Evolutionary conservation across 1,140 invertebrate genomes (phyloP), one percentile per base, ranked within the genome.

Genomic region (Papilio dardanus): DNA sequence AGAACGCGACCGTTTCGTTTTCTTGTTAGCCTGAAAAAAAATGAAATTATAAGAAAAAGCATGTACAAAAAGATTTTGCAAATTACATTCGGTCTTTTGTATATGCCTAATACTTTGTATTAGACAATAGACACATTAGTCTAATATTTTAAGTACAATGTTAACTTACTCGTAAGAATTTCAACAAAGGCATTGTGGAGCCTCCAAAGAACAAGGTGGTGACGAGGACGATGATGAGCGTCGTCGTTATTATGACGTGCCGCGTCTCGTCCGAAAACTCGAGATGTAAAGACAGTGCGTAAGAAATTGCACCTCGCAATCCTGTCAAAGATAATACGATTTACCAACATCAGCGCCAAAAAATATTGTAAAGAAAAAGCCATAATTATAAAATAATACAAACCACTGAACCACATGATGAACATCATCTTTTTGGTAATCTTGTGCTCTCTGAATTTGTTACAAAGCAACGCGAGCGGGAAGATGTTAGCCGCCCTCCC

Each of bases 401-500:
- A 90, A 95, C 97, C 97, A 92, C 98, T 99, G 87, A 99, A 99
- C 99, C 99, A 99, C 99, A 99, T 99, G 65, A 99, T 99, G 86
- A 99, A 99, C 96, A 99, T 99, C 97, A 99, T 99, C 93, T 98
- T 99, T 85, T 96, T 97, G 0, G 98, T 99, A 66, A 99, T 99
- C 93, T 99, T 98, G 93, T 99, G 99, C 88, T 99, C 98, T 33
- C 99, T 95, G 92, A 99, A 99, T 89, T 97, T 97, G 91, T 99
- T 99, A 7, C 99, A 97, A 8, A 99, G 93, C 82, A 97, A 95
- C 3, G 98, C 97, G 14, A 99, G 92, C 19, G 99, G 99, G 89
- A 99, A 99, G 76, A 99, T 99, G 87, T 99, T 99, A 62, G 97
- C 96, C 12, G 99, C 99, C 87, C 99, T 95, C 28, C 99, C 99